These are phyloP conservation scores for Heliconius hermathena DNA, from an alignment of 1,140 invertebrate genomes.

Conservation along the genomic window DNA sequence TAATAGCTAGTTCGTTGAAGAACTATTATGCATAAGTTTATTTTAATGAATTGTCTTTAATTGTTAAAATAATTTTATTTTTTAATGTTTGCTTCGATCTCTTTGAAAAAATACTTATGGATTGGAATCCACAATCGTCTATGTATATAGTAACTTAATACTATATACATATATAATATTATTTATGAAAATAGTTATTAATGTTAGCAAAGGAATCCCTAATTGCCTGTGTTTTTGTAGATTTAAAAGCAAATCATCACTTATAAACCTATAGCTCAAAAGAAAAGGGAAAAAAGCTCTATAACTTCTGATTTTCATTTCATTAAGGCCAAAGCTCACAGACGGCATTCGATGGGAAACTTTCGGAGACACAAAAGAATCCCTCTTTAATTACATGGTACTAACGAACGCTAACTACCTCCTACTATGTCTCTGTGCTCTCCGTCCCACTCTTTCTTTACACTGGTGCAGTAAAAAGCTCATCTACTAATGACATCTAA, in stretches of 20 bases:
- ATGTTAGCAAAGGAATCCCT: too few species aligned
- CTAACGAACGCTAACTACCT: background rate
- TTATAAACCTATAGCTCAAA: background rate
- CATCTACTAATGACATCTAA: background rate
- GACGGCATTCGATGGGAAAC: background rate
- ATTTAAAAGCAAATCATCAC: background rate
- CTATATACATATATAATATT: too few species aligned
- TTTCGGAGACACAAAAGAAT: background rate
- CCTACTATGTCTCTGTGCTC: background rate
- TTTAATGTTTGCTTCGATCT: too few species aligned
- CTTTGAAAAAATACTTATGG: too few species aligned
- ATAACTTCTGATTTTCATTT: slow-evolving; percentile 9
- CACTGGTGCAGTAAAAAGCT: background rate
- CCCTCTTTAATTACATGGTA: background rate
- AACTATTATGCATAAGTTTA: too few species aligned
- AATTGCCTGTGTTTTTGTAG: background rate
- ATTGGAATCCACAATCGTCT: too few species aligned
- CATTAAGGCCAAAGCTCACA: slow-evolving; percentile 3
- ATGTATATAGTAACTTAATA: too few species aligned
- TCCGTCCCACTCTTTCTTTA: background rate
- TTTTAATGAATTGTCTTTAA: too few species aligned
- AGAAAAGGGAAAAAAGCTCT: background rate
- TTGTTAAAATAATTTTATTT: too few species aligned
- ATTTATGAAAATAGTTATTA: too few species aligned
- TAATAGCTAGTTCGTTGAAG: too few species aligned